These are phyloP conservation scores for Pandemis heparana DNA, from an alignment of 2,888 invertebrate genomes.

Conservation along the genomic window DNA sequence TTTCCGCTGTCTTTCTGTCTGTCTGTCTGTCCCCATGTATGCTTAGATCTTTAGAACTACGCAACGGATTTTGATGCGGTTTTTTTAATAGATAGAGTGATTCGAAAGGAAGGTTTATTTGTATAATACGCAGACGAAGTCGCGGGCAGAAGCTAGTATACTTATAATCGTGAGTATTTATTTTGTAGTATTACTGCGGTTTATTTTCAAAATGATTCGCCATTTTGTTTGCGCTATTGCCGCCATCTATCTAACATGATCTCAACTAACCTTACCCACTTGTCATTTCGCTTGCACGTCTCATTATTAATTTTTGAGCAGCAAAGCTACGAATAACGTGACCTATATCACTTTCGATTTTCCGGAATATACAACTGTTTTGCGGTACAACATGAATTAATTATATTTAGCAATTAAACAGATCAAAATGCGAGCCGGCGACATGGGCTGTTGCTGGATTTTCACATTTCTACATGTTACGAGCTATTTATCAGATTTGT, in stretches of 20 bases:
- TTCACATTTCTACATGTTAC: slow-evolving; percentile 63
- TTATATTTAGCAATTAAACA: slow-evolving; percentile 82
- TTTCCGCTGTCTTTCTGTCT: too few species aligned
- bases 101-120: too few species aligned
- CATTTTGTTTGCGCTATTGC: neutral
- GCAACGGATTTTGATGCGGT: too few species aligned
- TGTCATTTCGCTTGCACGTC: neutral
- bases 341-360: slow-evolving; percentile 60
- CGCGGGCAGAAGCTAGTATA: too few species aligned
- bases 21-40: too few species aligned
- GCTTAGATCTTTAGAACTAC: too few species aligned
- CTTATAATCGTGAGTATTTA: too few species aligned
- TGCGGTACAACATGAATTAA: slow-evolving; percentile 68
- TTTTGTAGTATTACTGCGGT: neutral
- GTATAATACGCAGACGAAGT: too few species aligned
- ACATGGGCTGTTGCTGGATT: slow-evolving; percentile 74
- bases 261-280: neutral
- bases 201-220: neutral
- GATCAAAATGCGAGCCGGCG: slow-evolving; percentile 76
- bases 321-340: slow-evolving; percentile 31
- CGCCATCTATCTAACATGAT: too few species aligned
- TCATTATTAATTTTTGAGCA: slow-evolving; percentile 3
- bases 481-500: slow-evolving; percentile 69
- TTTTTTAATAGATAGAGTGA: too few species aligned
- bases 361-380: slow-evolving; percentile 62